Evolutionary conservation across 2,888 invertebrate species (phyloP).

Genomic region (Antheraea yamamai): DNA sequence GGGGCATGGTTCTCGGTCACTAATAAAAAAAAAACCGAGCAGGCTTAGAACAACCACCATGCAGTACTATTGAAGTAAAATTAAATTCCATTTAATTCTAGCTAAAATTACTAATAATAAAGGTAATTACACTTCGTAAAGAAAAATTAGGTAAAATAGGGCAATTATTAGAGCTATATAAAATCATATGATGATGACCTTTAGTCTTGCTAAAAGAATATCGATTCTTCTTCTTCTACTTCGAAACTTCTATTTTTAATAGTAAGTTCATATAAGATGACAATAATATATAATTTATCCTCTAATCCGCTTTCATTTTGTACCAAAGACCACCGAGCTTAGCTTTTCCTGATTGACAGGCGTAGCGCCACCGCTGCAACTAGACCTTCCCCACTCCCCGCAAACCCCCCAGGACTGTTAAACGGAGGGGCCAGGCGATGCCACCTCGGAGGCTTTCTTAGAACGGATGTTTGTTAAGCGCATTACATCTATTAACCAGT

Average conservation of each 20-base stretch:
- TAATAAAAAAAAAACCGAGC: too few species aligned
- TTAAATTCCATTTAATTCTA: not conserved
- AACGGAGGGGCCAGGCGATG: constrained; percentile 25
- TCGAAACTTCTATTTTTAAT: not conserved
- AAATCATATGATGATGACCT: not conserved
- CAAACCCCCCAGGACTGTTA: constrained; percentile 20
- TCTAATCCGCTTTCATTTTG: constrained; percentile 36
- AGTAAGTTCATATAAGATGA: not conserved
- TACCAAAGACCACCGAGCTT: constrained; percentile 45
- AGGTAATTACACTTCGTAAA: not conserved
- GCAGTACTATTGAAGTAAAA: not conserved
- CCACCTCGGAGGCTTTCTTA: constrained; percentile 38
- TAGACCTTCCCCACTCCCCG: constrained; percentile 38
- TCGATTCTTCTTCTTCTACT: too few species aligned
- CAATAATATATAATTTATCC: not conserved
- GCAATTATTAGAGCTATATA: not conserved
- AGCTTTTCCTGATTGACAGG: constrained; percentile 71
- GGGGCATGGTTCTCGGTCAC: too few species aligned
- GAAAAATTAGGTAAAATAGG: not conserved
- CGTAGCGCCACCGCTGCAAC: constrained; percentile 57
- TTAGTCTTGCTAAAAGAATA: not conserved
- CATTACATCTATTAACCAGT: constrained; percentile 68
- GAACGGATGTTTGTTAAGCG: constrained; percentile 50
- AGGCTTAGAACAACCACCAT: too few species aligned
- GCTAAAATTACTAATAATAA: not conserved